Percentiles rank a stretch among this genome's conserved stretches.
Conservation (phyloP, 1,140 invertebrate species). For the Trachymyrmex cornetzi region DNA sequence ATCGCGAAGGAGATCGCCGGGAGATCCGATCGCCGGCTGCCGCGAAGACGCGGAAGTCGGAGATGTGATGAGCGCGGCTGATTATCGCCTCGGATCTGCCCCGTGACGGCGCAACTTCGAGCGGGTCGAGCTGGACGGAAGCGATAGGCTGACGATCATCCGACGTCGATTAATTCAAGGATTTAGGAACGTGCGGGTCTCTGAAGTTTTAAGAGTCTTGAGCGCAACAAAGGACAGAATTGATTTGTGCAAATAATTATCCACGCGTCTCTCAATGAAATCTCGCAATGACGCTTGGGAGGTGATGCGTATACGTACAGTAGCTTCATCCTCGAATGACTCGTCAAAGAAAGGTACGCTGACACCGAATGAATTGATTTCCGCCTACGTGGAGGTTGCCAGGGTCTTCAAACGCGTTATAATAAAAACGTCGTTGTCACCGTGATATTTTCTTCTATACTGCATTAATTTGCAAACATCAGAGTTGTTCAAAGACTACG, state of each 20-base stretch:
- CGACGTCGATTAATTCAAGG: conserved; percentile 2
- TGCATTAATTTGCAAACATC: not conserved
- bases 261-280: not conserved
- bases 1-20: conserved; percentile 54
- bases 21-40: conserved; percentile 46
- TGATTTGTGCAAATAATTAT: conserved; percentile 23
- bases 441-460: not conserved
- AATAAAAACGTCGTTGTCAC: not conserved
- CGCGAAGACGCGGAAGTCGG: conserved; percentile 71
- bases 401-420: not conserved
- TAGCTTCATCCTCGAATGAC: conserved; percentile 32
- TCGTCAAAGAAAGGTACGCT: not conserved
- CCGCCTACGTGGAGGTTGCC: conserved; percentile 12
- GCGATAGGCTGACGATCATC: conserved; percentile 8
- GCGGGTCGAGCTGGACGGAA: conserved; percentile 3
- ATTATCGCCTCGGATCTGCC: conserved; percentile 43
- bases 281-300: not conserved
- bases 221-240: not conserved
- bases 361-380: conserved; percentile 18
- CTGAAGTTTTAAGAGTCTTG: not conserved
- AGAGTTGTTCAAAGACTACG: not conserved
- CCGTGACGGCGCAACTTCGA: conserved; percentile 21
- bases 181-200: not conserved
- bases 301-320: not conserved
- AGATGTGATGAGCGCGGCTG: conserved; percentile 35